Evolutionary conservation across 2,888 invertebrate genomes (phyloP), one percentile per base, ranked within the genome.

Genomic region (Venustoraphidia nigricollis): DNA sequence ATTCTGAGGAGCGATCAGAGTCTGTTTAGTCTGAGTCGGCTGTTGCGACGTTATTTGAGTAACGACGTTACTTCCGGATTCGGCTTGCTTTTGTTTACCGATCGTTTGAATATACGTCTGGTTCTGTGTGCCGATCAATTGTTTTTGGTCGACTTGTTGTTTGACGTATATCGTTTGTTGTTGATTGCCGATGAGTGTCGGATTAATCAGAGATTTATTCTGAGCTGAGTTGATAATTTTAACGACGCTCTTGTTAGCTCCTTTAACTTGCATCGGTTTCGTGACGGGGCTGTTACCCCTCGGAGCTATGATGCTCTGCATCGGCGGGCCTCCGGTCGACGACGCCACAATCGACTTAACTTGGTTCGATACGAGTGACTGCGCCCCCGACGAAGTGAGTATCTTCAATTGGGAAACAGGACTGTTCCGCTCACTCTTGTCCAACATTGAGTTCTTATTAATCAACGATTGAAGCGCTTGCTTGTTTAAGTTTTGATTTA

Each of bases 191-290:
- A 60, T 47, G 44, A 62, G 59, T 3, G 67, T 65, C 1, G 71
- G 68, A 48, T 71, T 66, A 53, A 73, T 72, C 9, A 73, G 62
- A 1, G 70, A 66, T 54, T 70, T 64, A 46, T 65, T 66, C 52
- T 64, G 64, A 10, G 59, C 58, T 1, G 66, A 61, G 9, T 66
- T 62, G 44, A 68, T 57, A 37, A 68, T 66, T 59, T 66, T 67
- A 9, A 68, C 66, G 34, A 66, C 52, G 50, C 60, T 60, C 53
- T 66, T 66, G 13, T 55, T 50, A 34, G 54, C 41, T 41, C 56
- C 57, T 48, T 48, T 47, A 34, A 54, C 45, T 49, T 48, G 43
- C 6, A 55, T 52, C 17, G 57, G 55, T 45, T 55, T 65, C 34
- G 62, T 53, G 41, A 61, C 62, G 9, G 64, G 65, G 46, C 62